Evolutionary conservation across 2,797 vertebrate genomes (phyloP).

Genomic region (Coreius guichenoti): DNA sequence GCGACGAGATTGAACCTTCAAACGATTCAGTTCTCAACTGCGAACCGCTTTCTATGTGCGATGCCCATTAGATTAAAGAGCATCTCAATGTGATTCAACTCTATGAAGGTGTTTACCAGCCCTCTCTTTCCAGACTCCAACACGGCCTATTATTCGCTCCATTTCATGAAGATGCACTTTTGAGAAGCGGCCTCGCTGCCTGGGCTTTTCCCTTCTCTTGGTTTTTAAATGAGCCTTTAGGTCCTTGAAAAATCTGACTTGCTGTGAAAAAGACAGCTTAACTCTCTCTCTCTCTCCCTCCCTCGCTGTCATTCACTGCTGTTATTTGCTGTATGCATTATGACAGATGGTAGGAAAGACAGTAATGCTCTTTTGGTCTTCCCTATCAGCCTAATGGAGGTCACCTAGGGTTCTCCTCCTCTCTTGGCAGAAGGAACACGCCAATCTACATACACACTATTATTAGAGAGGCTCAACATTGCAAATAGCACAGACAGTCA

Average conservation of each 20-base stretch:
- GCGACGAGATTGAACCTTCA: constrained; percentile 16
- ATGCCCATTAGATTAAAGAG: constrained; percentile 56
- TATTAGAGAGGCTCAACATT: constrained; percentile 80
- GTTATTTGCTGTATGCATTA: constrained; percentile 86
- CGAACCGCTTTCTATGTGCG: constrained; percentile 46
- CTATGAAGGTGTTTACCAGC: constrained; percentile 36
- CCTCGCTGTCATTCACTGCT: constrained; percentile 69
- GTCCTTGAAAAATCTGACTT: constrained; percentile 81
- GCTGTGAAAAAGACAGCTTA: constrained; percentile 82
- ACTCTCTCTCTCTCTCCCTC: constrained; percentile 33
- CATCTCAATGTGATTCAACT: constrained; percentile 59
- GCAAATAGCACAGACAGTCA: constrained; percentile 69
- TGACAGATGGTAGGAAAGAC: constrained; percentile 87
- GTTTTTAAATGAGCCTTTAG: constrained; percentile 71
- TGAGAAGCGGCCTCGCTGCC: constrained; percentile 6
- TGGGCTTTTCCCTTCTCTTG: constrained; percentile 22
- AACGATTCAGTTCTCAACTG: background rate
- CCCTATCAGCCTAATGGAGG: constrained; percentile 86
- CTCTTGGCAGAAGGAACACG: constrained; percentile 85
- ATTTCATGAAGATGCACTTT: constrained; percentile 29
- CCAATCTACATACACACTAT: constrained; percentile 84
- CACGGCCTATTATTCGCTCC: background rate
- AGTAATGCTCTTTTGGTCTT: constrained; percentile 83
- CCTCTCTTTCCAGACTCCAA: background rate
- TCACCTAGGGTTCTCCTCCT: constrained; percentile 83